phyloP scores from a whole-genome alignment of 2,113 vertebrate genomes.

The Triplophysa siluroides region DNA sequence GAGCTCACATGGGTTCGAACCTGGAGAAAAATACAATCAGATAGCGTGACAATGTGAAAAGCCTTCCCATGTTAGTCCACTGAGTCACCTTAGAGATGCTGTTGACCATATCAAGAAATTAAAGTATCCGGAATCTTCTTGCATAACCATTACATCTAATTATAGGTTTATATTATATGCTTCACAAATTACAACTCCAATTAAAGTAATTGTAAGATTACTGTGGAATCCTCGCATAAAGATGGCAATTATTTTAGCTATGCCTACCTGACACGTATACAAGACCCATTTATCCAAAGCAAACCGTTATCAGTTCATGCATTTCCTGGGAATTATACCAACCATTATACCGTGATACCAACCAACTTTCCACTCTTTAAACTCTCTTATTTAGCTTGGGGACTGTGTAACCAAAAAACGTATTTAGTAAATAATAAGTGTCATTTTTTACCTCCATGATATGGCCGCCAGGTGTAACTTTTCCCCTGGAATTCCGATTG shows the following conservation, averaged over 20 bases:
- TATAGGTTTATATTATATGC: not conserved
- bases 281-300: not conserved
- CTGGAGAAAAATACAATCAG: constrained; percentile 61
- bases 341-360: not conserved
- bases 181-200: not conserved
- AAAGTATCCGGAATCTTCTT: not conserved
- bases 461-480: constrained; percentile 83
- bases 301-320: not conserved
- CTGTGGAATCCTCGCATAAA: not conserved
- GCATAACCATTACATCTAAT: not conserved
- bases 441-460: constrained; percentile 80
- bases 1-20: constrained; percentile 86
- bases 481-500: constrained; percentile 80
- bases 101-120: not conserved
- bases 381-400: not conserved
- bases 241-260: not conserved
- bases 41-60: not conserved
- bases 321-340: no score
- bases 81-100: not conserved
- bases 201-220: not conserved
- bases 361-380: not conserved
- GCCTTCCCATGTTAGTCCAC: not conserved
- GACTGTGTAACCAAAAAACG: not conserved
- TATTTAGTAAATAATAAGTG: not conserved
- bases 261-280: not conserved